Evolutionary conservation across 37 sponge, comb jelly and placozoan genomes (phyloP).

Genomic region (Aplysina aerophoba): DNA sequence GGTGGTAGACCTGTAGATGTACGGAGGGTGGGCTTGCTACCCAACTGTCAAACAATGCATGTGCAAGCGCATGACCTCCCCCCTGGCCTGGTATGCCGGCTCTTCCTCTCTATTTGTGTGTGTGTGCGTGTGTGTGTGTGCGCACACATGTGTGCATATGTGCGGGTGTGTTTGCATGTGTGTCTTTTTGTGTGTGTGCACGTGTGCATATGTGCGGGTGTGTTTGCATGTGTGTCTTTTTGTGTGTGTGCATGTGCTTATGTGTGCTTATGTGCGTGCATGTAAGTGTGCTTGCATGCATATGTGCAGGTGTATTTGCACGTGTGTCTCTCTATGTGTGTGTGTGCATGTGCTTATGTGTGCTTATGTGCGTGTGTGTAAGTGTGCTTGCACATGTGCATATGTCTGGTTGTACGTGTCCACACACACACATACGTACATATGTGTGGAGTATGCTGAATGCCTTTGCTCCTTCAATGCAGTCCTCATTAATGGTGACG

Average conservation of each 20-base stretch:
- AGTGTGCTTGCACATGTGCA: constrained; percentile 9
- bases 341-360: constrained; percentile 16
- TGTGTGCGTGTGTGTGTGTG: constrained; percentile 3
- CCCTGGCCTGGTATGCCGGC: neutral
- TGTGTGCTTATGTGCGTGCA: neutral
- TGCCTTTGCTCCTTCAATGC: no score
- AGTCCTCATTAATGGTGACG: no score
- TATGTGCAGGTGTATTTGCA: constrained; percentile 1
- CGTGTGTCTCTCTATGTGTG: neutral
- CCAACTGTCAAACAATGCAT: neutral
- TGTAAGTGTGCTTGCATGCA: constrained; percentile 2
- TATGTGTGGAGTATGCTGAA: no score
- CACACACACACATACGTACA: neutral
- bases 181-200: constrained; percentile 6
- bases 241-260: constrained; percentile 14
- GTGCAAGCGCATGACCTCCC: neutral
- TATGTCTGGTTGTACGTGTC: neutral
- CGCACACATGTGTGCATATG: neutral
- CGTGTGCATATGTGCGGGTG: constrained; percentile 13
- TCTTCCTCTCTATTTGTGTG: neutral
- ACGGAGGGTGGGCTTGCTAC: neutral
- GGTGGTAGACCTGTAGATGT: neutral
- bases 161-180: neutral
- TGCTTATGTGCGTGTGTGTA: constrained; percentile 7
- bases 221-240: constrained; percentile 19